Percentiles rank a stretch among this genome's conserved stretches.
Evolutionary conservation across 2,113 vertebrate genomes (phyloP).

Genomic region (Ophiodon elongatus): DNA sequence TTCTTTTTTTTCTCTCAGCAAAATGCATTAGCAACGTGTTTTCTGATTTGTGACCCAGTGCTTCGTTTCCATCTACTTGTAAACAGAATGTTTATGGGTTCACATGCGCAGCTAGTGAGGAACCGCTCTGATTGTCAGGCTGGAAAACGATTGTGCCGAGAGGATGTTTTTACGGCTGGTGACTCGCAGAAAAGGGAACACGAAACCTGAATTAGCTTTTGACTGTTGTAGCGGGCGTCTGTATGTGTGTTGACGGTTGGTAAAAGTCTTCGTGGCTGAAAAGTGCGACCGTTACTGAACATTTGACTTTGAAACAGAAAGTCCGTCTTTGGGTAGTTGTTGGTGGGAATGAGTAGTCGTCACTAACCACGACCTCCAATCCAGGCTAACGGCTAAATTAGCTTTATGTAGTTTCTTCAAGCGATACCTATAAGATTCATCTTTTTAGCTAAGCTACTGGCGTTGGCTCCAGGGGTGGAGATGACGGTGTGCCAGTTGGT

Average conservation of each 20-base stretch:
- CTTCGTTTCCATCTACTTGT: constrained; percentile 13
- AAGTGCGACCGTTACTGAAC: not conserved
- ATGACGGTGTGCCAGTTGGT: not conserved
- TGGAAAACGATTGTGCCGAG: constrained; percentile 1
- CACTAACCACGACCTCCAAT: not conserved
- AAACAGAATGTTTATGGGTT: constrained; percentile 30
- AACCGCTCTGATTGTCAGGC: constrained; percentile 19
- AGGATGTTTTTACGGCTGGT: constrained; percentile 16
- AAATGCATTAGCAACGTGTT: constrained; percentile 50
- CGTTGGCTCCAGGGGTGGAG: too few relatives aligned
- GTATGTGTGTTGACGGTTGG: not conserved
- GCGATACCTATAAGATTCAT: not conserved
- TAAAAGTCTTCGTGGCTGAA: not conserved
- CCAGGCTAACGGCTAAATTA: not conserved
- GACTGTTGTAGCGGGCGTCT: constrained; percentile 5
- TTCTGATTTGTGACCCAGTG: constrained; percentile 16
- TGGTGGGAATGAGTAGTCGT: not conserved
- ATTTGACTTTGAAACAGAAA: not conserved
- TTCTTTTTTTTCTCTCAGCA: not conserved
- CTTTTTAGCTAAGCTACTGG: not conserved
- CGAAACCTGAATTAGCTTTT: constrained; percentile 30
- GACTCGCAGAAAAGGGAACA: constrained; percentile 13
- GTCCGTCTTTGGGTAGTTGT: not conserved
- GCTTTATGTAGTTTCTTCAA: not conserved
- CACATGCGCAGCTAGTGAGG: constrained; percentile 12